Conservation (phyloP, 2,797 vertebrate genomes). For the Siniperca obscura region DNA sequence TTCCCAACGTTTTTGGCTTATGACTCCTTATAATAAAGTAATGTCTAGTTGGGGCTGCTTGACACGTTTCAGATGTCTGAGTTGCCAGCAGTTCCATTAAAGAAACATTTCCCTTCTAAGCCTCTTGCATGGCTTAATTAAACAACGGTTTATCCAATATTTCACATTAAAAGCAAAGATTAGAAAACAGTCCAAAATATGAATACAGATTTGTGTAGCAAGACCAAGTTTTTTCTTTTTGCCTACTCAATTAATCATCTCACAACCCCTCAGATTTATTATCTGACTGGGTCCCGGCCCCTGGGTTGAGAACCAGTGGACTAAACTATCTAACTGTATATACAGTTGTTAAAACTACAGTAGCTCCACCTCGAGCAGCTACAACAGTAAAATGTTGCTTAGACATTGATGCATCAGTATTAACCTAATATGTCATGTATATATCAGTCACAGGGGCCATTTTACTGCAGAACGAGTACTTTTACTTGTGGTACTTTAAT, state of each 20-base stretch:
- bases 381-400: neutral
- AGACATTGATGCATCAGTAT: neutral
- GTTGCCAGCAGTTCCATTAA: neutral
- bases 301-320: neutral
- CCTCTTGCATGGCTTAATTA: neutral
- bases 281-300: neutral
- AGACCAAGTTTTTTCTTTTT: neutral
- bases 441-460: neutral
- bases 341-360: neutral
- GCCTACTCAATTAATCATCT: neutral
- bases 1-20: neutral
- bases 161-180: slow-evolving; percentile 3
- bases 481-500: neutral
- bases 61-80: neutral
- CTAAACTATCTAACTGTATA: neutral
- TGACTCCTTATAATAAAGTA: neutral
- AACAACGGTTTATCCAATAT: neutral
- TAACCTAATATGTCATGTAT: neutral
- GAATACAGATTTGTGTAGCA: neutral
- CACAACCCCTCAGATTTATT: neutral
- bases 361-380: neutral
- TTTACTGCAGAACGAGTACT: neutral
- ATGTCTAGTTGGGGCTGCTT: neutral
- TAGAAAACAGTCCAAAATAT: neutral
- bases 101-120: neutral